Evolutionary conservation across 2,888 invertebrate genomes (phyloP).

Genomic region (Acronicta psi): DNA sequence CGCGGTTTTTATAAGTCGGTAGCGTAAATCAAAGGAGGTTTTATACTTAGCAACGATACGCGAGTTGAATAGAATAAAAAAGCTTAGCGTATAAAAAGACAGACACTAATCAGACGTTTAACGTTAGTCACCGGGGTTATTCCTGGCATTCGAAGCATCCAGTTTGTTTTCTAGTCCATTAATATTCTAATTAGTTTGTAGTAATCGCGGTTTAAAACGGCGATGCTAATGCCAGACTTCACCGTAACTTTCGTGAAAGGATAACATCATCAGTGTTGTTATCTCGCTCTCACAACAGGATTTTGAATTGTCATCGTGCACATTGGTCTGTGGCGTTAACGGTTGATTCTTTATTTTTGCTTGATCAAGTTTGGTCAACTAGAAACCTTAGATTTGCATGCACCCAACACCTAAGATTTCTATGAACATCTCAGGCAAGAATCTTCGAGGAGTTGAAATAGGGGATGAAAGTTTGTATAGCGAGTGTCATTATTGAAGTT

Average conservation of each 20-base stretch:
- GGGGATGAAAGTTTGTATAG: no score
- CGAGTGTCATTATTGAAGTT: no score
- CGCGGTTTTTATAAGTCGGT: conserved; percentile 4
- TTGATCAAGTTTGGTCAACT: no score
- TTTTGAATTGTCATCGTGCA: not conserved
- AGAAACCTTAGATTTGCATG: no score
- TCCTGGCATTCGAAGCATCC: conserved; percentile 54
- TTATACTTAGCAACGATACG: conserved; percentile 33
- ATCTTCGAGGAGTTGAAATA: no score
- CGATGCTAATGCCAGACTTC: conserved; percentile 44
- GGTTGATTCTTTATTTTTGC: no score
- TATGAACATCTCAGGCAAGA: no score
- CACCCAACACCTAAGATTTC: no score
- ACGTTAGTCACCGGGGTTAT: conserved; percentile 52
- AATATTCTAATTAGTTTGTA: conserved; percentile 59
- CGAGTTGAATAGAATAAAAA: conserved; percentile 47
- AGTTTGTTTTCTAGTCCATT: conserved; percentile 50
- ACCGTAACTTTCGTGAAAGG: conserved; percentile 49
- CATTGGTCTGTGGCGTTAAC: not conserved
- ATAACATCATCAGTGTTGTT: conserved; percentile 24
- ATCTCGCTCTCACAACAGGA: conserved; percentile 29
- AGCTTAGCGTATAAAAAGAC: conserved; percentile 41
- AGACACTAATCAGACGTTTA: conserved; percentile 54
- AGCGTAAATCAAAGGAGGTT: conserved; percentile 4
- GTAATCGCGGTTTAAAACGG: conserved; percentile 54